Evolutionary conservation across 2,113 vertebrate genomes (phyloP).

Genomic region (Chitala chitala): DNA sequence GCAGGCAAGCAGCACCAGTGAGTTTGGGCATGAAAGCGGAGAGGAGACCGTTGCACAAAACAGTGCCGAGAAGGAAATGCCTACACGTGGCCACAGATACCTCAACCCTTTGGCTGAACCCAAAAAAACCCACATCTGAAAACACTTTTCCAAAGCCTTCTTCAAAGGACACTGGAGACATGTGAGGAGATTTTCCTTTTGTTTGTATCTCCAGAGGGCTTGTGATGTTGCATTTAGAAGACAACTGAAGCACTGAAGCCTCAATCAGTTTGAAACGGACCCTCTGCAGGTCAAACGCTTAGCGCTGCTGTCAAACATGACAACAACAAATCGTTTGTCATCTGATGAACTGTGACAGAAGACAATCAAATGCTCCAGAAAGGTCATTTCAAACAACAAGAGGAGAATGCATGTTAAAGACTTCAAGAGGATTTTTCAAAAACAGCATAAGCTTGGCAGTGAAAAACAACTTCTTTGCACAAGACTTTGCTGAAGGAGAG

Average conservation of each 20-base stretch:
- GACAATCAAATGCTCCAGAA: background rate
- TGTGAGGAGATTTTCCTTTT: background rate
- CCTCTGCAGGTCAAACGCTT: background rate
- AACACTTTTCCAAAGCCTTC: background rate
- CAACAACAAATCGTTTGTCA: background rate
- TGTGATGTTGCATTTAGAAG: background rate
- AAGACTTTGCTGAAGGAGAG: too few species aligned
- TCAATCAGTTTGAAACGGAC: background rate
- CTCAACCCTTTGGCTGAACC: background rate
- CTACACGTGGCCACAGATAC: background rate
- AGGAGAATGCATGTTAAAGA: background rate
- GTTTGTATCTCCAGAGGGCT: background rate
- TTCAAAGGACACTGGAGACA: background rate
- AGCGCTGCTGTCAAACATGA: background rate
- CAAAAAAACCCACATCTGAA: background rate
- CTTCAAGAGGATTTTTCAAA: background rate
- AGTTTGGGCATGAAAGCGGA: conserved; percentile 36
- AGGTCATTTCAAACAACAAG: background rate
- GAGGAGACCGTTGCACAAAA: background rate
- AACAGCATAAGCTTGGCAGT: too few species aligned
- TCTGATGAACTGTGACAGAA: background rate
- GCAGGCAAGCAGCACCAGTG: conserved; percentile 49
- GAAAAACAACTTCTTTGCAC: too few species aligned
- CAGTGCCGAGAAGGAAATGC: background rate
- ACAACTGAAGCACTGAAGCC: background rate